These are phyloP conservation scores for Cavia aperea DNA, from an alignment of 2,113 vertebrate species.

Conservation along the genomic window DNA sequence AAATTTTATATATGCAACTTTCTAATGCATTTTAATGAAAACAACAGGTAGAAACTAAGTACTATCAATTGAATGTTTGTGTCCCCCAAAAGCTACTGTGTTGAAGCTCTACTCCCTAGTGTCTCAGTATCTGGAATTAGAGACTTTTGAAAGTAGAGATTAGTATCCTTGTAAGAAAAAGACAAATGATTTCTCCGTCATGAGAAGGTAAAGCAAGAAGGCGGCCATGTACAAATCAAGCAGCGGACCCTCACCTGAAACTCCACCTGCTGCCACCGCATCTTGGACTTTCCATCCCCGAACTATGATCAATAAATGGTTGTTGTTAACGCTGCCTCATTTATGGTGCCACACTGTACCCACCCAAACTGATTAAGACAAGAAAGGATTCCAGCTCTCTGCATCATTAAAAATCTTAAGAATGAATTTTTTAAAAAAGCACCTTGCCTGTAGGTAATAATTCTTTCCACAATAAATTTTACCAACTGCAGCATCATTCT, in stretches of 20 bases:
- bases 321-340: background rate
- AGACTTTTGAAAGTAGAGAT: background rate
- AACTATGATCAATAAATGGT: background rate
- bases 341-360: background rate
- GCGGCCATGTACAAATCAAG: background rate
- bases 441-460: background rate
- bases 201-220: background rate
- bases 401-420: slow-evolving; percentile 1
- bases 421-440: background rate
- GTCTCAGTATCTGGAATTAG: background rate
- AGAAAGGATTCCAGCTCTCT: background rate
- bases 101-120: background rate
- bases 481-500: background rate
- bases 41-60: background rate
- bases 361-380: background rate
- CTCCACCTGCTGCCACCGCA: background rate
- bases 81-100: background rate
- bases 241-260: background rate
- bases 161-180: background rate
- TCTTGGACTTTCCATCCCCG: background rate
- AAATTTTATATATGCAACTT: background rate
- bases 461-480: background rate
- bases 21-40: background rate
- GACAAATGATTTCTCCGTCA: background rate
- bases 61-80: background rate